Evolutionary conservation across 2,113 vertebrate species (phyloP), one percentile per base, ranked within the genome.

Genomic region (Neolamprologus tretocephalus): DNA sequence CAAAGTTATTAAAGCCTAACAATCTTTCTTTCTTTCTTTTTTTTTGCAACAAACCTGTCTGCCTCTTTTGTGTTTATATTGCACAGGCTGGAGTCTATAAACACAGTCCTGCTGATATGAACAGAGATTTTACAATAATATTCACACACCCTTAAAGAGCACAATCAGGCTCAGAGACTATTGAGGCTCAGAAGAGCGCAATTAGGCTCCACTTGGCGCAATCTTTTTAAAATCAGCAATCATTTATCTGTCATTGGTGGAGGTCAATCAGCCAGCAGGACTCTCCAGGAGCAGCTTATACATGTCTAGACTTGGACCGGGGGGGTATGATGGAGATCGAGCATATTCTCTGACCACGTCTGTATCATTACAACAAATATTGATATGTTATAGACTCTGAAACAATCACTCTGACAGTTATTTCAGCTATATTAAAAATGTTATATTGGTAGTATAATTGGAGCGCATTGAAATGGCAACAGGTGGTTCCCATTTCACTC

Each of bases 291-390:
- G 80, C 86, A 90, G 89, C 82, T 94, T 93, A 86, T 13, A 57
- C 8, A 61, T 40, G 93, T 96, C 89, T 90, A 94, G 90, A 95
- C 91, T 86, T 61, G 14, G 78, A 89, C 83, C 14, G 26, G 40
- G 21, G 35, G 31, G 42, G 61, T 81, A 45, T 28, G 53, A 71
- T 51, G 83, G 51, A 83, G 81, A 87, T 53, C 26, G 79, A 23
- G 12, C 21, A 51, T 73, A 54, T 83, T 71, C 37, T 51, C 53
- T 81, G 84, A 84, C 73, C 86, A 92, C 85, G 91, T 58, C 31
- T 73, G 82, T 63, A 54, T 86, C 21, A 71, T 57, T 83, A 54
- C 28, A 85, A 12, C 21, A 6, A 47, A 16, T 49, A 80, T 80
- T 53, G 80, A 9, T 21, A 57, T 47, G 57, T 86, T 33, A 75